Evolutionary conservation across 1,140 invertebrate genomes (phyloP).

Genomic region (Macrocentrus cingulum): DNA sequence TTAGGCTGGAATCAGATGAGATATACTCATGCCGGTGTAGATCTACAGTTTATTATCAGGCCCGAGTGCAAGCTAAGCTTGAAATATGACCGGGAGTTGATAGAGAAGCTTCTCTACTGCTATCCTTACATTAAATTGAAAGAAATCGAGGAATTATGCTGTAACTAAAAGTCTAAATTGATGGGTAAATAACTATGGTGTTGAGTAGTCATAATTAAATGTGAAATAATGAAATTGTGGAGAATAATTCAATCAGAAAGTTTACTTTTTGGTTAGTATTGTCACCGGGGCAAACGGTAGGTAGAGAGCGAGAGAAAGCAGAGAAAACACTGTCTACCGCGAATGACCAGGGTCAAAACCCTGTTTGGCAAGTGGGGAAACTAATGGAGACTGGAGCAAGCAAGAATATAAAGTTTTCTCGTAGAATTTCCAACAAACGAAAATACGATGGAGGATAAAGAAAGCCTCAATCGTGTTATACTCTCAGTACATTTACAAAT

Average conservation of each 20-base stretch:
- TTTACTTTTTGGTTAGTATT: constrained; percentile 12
- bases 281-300: not conserved
- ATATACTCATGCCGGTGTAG: constrained; percentile 38
- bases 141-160: too few relatives aligned
- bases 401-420: constrained; percentile 17
- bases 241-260: constrained; percentile 19
- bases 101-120: not conserved
- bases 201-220: constrained; percentile 15
- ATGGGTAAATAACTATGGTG: not conserved
- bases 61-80: not conserved
- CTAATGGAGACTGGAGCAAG: constrained; percentile 18
- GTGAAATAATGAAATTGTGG: constrained; percentile 14
- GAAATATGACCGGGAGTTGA: not conserved
- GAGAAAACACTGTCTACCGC: constrained; percentile 13
- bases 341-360: constrained; percentile 30
- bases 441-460: not conserved
- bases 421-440: constrained; percentile 2
- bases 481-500: constrained; percentile 3
- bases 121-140: too few relatives aligned
- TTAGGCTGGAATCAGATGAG: constrained; percentile 45
- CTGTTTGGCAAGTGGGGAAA: constrained; percentile 29
- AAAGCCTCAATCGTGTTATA: constrained; percentile 7
- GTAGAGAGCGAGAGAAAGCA: constrained; percentile 1
- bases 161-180: not conserved
- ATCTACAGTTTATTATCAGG: constrained; percentile 40